Evolutionary conservation across 1,140 invertebrate species (phyloP), one percentile per base, ranked within the genome.

Genomic region (Aphelinus atriplicis): DNA sequence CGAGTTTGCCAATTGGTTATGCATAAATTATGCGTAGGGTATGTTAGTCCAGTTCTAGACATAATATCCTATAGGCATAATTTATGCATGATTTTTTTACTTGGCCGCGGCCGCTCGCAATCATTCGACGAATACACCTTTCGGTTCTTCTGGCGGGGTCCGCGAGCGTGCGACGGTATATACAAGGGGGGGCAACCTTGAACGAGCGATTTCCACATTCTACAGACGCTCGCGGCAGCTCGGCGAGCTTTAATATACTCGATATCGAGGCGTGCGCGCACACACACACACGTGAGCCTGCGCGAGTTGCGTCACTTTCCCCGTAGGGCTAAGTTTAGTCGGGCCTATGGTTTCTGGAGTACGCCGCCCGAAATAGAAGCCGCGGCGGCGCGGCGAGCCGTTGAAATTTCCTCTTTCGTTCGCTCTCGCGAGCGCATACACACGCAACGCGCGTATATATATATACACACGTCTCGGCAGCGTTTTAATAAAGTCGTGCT

Each of bases 391-490:
- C 2, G 46, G 45, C 43, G 51, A 3, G 64, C 42, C 51, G 1
- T 3, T 1, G 7, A 2, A 47, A n/a, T 42, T n/a, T 51, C 46
- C 46, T 67, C 10, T 56, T 9, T 7, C 5, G 50, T 75, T 75
- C 68, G 60, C 68, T 43, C 58, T 64, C 67, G 75, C 78, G 79
- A 80, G 73, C 80, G 78, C 73, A 70, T 76, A 72, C 65, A 68
- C 70, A 72, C 67, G 45, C 45, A 48, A 64, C 71, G 56, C 71
- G 56, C 45, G 56, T 62, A 70, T 73, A 68, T 62, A 43, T n/a
- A 58, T 56, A n/a, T 65, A 55, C 48, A 51, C 7, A 53, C 70
- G 64, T 72, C 48, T 77, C 26, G 26, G 26, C 26, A 26, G 26
- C 26, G 26, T 26, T 26, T 26, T 26, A 26, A 26, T 26, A 26